These are phyloP conservation scores for Benthochromis sp. DNA, from an alignment of 2,113 vertebrate genomes.

Conservation along the genomic window DNA sequence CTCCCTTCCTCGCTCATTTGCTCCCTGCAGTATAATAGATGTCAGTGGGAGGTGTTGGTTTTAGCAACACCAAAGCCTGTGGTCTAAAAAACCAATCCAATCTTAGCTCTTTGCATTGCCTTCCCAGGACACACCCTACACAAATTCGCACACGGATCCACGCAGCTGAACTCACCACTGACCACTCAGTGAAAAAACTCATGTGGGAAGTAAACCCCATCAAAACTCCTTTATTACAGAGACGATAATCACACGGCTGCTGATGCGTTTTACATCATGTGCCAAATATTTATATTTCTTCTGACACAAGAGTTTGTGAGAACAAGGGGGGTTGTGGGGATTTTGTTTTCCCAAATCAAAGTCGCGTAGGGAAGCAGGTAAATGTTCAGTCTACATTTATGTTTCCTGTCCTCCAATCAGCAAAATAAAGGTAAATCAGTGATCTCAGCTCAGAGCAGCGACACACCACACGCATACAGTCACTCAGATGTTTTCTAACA, in stretches of 20 bases:
- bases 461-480: constrained; percentile 4
- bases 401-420: neutral
- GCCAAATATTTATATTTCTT: constrained; percentile 18
- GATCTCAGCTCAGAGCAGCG: neutral
- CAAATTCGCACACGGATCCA: constrained; percentile 11
- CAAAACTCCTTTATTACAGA: neutral
- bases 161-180: constrained; percentile 31
- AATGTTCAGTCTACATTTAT: neutral
- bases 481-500: constrained; percentile 19
- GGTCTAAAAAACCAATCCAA: constrained; percentile 15
- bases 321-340: neutral
- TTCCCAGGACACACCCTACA: constrained; percentile 46
- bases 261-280: neutral
- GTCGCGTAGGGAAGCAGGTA: neutral
- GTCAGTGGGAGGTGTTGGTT: constrained; percentile 23
- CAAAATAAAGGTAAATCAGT: neutral
- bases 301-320: neutral
- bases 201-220: constrained; percentile 4
- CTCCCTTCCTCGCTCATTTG: neutral
- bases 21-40: neutral
- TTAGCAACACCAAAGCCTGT: constrained; percentile 16
- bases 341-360: neutral
- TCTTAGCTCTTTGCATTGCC: neutral
- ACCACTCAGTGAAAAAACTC: constrained; percentile 31
- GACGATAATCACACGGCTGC: neutral